Conservation (phyloP, 1,140 invertebrate species). For the Mercenaria mercenaria region DNA sequence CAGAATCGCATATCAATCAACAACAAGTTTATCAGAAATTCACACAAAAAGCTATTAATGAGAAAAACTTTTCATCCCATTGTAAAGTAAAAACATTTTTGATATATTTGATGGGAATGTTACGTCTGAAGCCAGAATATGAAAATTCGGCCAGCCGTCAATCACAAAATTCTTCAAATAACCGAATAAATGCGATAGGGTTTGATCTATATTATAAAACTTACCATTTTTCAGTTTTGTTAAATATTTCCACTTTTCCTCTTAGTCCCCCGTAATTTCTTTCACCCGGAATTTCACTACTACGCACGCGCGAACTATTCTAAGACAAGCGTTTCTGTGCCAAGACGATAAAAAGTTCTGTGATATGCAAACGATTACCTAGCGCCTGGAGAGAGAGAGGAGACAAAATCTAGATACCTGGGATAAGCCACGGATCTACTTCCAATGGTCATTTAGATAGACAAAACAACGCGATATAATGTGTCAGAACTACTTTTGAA, state of each 20-base stretch:
- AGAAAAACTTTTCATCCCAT: constrained; percentile 17
- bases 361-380: background rate
- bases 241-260: constrained; percentile 9
- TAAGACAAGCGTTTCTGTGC: constrained; percentile 42
- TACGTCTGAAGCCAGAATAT: background rate
- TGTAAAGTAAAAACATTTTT: background rate
- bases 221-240: constrained; percentile 50
- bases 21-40: background rate
- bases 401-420: no score
- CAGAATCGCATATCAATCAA: background rate
- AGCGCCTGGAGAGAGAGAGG: background rate
- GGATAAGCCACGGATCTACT: background rate
- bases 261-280: constrained; percentile 30
- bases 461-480: background rate
- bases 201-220: constrained; percentile 48
- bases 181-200: background rate
- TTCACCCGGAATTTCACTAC: constrained; percentile 35
- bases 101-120: background rate
- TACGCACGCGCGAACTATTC: constrained; percentile 48
- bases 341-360: constrained; percentile 3
- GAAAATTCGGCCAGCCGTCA: background rate
- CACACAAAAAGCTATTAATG: background rate
- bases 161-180: background rate
- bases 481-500: background rate
- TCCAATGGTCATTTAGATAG: background rate